Conservation (phyloP, 2,113 vertebrate species). For the Macaca mulatta region DNA sequence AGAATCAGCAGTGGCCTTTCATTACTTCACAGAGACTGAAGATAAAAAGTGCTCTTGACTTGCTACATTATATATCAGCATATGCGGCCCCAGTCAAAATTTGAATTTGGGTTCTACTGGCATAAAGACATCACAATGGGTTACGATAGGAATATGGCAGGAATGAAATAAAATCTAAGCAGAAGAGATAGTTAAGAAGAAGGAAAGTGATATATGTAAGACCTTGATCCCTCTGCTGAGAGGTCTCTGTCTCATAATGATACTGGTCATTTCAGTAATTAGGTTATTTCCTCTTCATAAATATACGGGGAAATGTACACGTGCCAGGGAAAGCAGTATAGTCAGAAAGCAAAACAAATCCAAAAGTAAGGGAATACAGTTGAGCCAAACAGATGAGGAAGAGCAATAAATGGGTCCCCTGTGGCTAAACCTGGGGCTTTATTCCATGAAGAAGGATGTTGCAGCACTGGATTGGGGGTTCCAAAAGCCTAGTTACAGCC, state of each 20-base stretch:
- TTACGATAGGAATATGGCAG: neutral
- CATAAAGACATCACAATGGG: neutral
- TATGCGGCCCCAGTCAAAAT: neutral
- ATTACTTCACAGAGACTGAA: neutral
- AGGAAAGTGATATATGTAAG: neutral
- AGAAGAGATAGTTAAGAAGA: slow-evolving; percentile 31
- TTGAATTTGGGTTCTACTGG: neutral
- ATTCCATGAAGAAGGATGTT: neutral
- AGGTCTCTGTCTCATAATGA: neutral
- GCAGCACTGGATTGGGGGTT: neutral
- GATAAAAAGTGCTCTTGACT: neutral
- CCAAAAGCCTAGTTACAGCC: neutral
- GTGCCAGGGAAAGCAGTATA: neutral
- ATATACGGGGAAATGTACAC: neutral
- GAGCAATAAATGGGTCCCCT: neutral
- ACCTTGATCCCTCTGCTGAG: neutral
- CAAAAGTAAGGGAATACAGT: neutral
- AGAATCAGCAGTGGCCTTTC: neutral
- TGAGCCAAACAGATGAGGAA: neutral
- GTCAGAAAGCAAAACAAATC: slow-evolving; percentile 15
- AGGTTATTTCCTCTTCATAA: slow-evolving; percentile 1
- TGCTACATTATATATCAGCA: neutral
- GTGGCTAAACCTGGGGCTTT: neutral
- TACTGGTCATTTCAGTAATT: neutral
- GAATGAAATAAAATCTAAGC: slow-evolving; percentile 1